Evolutionary conservation across 2,797 vertebrate genomes (phyloP).

Genomic region (Sebastes iracundus): DNA sequence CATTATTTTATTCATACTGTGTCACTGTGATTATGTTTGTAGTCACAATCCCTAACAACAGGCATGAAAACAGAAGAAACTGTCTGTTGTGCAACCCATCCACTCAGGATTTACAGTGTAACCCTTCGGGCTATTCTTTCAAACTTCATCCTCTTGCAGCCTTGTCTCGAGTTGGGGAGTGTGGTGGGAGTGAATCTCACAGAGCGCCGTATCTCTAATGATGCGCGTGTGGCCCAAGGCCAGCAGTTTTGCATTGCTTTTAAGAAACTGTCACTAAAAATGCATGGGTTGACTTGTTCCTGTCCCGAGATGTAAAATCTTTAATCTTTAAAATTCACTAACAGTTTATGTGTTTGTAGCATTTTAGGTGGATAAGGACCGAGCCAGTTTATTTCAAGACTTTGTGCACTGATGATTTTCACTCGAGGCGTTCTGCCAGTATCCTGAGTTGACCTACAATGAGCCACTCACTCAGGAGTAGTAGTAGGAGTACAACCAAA

Average conservation of each 20-base stretch:
- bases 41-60: conserved; percentile 18
- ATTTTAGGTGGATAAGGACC: background rate
- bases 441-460: conserved; percentile 38
- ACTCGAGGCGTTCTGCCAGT: conserved; percentile 4
- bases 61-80: background rate
- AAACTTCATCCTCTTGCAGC: conserved; percentile 51
- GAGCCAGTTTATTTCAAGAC: conserved; percentile 5
- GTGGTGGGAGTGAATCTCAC: conserved; percentile 44
- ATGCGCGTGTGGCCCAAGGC: conserved; percentile 60
- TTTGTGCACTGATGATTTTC: conserved; percentile 29
- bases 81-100: conserved; percentile 47
- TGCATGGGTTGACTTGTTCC: conserved; percentile 36
- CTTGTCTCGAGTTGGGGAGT: conserved; percentile 28
- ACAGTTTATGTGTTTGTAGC: conserved; percentile 26
- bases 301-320: conserved; percentile 41
- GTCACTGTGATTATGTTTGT: background rate
- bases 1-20: background rate
- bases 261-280: conserved; percentile 56
- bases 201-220: conserved; percentile 59
- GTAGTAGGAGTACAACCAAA: conserved; percentile 21
- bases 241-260: conserved; percentile 54
- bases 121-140: conserved; percentile 52
- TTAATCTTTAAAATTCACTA: conserved; percentile 43
- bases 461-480: background rate
- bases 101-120: conserved; percentile 28